Evolutionary conservation across 2,888 invertebrate genomes (phyloP), one percentile per base, ranked within the genome.

Genomic region (Dasysyrphus tricinctus): DNA sequence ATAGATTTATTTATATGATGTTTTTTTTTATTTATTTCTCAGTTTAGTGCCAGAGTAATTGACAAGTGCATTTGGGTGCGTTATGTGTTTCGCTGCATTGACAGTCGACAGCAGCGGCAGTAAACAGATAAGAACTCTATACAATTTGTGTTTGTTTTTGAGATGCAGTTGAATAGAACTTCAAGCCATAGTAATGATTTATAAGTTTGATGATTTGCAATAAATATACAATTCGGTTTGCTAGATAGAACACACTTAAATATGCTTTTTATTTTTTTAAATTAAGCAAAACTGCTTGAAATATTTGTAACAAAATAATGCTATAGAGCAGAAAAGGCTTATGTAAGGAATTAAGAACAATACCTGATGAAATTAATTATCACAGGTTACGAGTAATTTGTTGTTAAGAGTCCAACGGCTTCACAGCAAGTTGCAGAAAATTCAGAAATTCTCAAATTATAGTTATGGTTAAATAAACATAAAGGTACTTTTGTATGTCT

Each of bases 21-120:
- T 67, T 44, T 24, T 51, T 24, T 42, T 39, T 14, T 59, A n/a
- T 37, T 16, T 37, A n/a, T 16, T n/a, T 57, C 37, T 57, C 34
- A n/a, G 5, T 9, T 32, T 72, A 51, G 65, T 59, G 76, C 47
- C 44, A 54, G 65, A 54, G 67, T 76, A 84, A 84, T 84, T 85
- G 84, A 80, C 80, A 85, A 85, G 84, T 85, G 80, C 84, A 85
- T 69, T 61, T 80, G 67, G 84, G 84, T 80, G 84, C 84, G 76
- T 69, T 85, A 85, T 85, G 65, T 84, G 19, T 44, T 51, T 51
- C 12, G 12, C 61, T 59, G 42, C 11, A 54, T 12, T 39, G 19
- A 63, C 67, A 16, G 44, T 16, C 14, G 44, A 6, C 19, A 7
- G 8, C n/a, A n/a, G 2, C 24, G 24, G 3, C 24, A 24, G 24